Percentiles rank a stretch among this genome's conserved stretches.
These are phyloP conservation scores for Oligia strigilis DNA, from an alignment of 2,888 invertebrate genomes.

Conservation along the genomic window DNA sequence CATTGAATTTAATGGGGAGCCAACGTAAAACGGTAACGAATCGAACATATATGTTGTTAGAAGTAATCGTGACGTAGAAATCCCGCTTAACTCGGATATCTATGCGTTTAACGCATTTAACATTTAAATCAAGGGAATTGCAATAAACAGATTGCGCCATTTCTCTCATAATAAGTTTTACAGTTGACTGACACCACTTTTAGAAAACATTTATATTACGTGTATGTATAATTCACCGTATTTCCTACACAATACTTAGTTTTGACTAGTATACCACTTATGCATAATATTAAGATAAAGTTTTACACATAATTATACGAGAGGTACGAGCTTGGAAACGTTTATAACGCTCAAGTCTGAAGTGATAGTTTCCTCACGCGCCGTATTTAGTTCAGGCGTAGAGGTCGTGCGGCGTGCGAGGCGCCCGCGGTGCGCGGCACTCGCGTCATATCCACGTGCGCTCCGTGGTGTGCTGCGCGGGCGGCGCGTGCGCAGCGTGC, in stretches of 20 bases:
- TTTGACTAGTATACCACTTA: constrained; percentile 57
- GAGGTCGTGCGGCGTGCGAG: constrained; percentile 84
- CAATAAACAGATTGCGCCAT: constrained; percentile 1
- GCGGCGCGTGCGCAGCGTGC: constrained; percentile 66
- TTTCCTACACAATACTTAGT: constrained; percentile 34
- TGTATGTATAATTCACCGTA: constrained; percentile 1
- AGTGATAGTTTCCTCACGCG: constrained; percentile 25
- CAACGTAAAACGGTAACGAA: neutral
- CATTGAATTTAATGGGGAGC: neutral
- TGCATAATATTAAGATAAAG: constrained; percentile 6
- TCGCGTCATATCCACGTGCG: constrained; percentile 70
- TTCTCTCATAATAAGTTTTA: neutral
- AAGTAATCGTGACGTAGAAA: neutral
- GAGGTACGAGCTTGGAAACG: constrained; percentile 36
- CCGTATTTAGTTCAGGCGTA: constrained; percentile 76
- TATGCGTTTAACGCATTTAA: neutral
- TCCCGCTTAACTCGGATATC: too few relatives aligned
- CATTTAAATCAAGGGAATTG: neutral
- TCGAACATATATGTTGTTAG: neutral
- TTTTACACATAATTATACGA: constrained; percentile 35
- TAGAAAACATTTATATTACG: constrained; percentile 25
- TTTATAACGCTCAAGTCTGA: constrained; percentile 46
- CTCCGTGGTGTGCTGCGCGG: constrained; percentile 59
- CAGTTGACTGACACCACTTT: neutral
- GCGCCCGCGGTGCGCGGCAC: constrained; percentile 65